Evolutionary conservation across 2,888 invertebrate genomes (phyloP).

Genomic region (Drosophila vallismaia): DNA sequence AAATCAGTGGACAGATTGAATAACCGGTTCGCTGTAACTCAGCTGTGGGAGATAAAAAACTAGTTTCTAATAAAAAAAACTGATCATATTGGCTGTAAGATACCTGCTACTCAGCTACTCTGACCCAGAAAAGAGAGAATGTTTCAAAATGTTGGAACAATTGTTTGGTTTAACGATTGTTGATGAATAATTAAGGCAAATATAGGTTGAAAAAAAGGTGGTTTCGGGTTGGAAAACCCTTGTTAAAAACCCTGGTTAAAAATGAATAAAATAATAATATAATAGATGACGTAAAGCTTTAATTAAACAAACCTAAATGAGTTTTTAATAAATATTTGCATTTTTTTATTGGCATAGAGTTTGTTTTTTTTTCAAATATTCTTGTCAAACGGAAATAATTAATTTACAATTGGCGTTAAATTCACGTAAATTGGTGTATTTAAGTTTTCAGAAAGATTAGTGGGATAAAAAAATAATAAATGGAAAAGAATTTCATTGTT

Average conservation of each 20-base stretch:
- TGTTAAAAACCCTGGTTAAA: neutral
- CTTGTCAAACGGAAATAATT: conserved; percentile 5
- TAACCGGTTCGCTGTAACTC: conserved; percentile 62
- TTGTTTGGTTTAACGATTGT: no score
- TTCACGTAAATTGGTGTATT: neutral
- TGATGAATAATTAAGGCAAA: no score
- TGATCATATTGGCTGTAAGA: conserved; percentile 11
- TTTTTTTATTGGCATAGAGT: no score
- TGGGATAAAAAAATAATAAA: conserved; percentile 5
- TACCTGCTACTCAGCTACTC: neutral
- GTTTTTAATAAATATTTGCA: neutral
- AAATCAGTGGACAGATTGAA: conserved; percentile 19
- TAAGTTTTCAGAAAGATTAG: conserved; percentile 33
- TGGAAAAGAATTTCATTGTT: conserved; percentile 18
- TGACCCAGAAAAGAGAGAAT: no score
- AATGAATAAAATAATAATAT: neutral
- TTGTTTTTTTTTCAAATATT: neutral
- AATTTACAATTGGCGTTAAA: neutral
- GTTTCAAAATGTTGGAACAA: no score
- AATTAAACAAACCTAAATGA: neutral
- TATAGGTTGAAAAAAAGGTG: no score
- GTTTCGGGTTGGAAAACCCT: no score
- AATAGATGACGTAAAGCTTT: neutral
- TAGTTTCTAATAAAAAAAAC: conserved; percentile 44
- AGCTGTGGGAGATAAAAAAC: conserved; percentile 55